These are phyloP conservation scores for Aspidoscelis tigris DNA, from an alignment of 2,113 vertebrate genomes.

Conservation along the genomic window DNA sequence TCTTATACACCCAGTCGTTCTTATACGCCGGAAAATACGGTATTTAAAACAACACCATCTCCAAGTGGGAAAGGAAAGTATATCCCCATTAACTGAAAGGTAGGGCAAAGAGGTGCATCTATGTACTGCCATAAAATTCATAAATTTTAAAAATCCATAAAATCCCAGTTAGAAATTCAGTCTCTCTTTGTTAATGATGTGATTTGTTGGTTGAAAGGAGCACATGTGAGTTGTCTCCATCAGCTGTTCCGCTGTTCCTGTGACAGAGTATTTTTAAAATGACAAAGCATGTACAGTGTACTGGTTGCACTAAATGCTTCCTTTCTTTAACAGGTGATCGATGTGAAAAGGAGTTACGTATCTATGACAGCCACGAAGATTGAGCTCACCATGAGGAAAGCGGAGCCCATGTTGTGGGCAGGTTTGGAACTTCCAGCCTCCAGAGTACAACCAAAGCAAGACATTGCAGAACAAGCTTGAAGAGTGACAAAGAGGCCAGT, in stretches of 20 bases:
- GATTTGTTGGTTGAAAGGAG: not conserved
- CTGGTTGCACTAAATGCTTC: not conserved
- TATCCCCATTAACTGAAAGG: no score
- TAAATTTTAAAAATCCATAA: no score
- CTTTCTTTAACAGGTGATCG: conserved; percentile 84
- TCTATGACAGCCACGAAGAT: conserved; percentile 96
- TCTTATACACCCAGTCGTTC: no score
- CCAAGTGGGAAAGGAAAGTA: no score
- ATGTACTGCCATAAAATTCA: no score
- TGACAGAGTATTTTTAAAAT: not conserved
- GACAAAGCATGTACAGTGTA: not conserved
- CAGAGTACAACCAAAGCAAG: conserved; percentile 70
- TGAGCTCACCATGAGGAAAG: conserved; percentile 92
- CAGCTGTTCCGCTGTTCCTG: not conserved
- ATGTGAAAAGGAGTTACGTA: conserved; percentile 87
- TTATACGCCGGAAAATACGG: no score
- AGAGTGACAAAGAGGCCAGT: conserved; percentile 30
- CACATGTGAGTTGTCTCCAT: not conserved
- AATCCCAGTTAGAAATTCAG: not conserved
- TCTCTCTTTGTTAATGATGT: not conserved
- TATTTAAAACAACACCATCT: no score
- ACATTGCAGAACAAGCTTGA: conserved; percentile 62
- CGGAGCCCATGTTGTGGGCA: conserved; percentile 91
- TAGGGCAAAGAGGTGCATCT: no score
- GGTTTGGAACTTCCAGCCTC: conserved; percentile 88